phyloP scores from a whole-genome alignment of 2,888 invertebrate genomes.

The Caenorhabditis sp. region DNA sequence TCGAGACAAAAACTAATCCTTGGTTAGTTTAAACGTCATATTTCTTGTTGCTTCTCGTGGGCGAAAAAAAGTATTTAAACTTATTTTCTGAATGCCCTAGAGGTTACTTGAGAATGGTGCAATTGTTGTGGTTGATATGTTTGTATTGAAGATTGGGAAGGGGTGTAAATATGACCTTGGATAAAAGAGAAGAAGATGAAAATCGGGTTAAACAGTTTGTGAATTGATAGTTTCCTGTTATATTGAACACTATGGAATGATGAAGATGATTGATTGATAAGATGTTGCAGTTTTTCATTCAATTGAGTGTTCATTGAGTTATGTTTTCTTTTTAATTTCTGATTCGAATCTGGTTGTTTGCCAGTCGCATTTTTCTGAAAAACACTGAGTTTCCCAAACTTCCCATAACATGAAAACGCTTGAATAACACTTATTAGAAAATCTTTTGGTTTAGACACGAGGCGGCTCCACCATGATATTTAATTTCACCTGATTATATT shows the following conservation, averaged over 20 bases:
- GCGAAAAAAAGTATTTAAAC: conserved; percentile 1
- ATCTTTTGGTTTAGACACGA: too few relatives aligned
- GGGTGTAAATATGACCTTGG: background rate
- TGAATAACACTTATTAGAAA: too few relatives aligned
- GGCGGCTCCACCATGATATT: too few relatives aligned
- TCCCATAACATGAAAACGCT: too few relatives aligned
- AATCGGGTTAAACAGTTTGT: background rate
- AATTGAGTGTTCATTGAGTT: too few relatives aligned
- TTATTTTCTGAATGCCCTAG: background rate
- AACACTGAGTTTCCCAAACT: too few relatives aligned
- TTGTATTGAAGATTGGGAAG: background rate
- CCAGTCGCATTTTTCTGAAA: too few relatives aligned
- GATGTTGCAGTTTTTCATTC: background rate
- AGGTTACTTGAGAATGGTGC: background rate
- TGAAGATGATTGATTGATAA: background rate
- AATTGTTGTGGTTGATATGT: background rate
- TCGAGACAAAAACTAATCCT: background rate
- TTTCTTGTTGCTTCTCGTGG: background rate
- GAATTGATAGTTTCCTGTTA: background rate
- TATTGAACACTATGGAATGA: background rate
- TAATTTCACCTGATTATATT: too few relatives aligned
- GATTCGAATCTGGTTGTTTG: too few relatives aligned
- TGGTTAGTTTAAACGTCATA: background rate
- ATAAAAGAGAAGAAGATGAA: background rate
- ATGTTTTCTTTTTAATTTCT: too few relatives aligned